Conservation (phyloP, 1,140 invertebrate species). For the Camponotus floridanus region DNA sequence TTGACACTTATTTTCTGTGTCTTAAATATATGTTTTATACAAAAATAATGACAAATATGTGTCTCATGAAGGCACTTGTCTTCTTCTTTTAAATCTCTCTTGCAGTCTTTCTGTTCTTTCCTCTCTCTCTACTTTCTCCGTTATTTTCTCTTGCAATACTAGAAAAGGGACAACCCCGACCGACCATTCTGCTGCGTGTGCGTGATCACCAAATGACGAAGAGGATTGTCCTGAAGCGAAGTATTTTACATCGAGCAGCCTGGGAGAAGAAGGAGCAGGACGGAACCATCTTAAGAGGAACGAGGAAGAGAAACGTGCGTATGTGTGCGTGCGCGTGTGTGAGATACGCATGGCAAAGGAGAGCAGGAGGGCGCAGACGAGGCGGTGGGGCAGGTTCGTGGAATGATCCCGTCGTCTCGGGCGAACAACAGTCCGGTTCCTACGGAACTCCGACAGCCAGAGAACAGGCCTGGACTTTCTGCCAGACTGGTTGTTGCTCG, state of each 20-base stretch:
- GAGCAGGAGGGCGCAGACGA: conserved; percentile 9
- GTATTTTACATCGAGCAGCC: not conserved
- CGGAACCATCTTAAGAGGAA: not conserved
- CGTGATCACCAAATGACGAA: conserved; percentile 36
- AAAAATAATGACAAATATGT: not conserved
- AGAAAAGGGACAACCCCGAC: not conserved
- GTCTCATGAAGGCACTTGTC: not conserved
- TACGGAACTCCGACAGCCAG: conserved; percentile 76
- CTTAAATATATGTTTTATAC: too few relatives aligned
- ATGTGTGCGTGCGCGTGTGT: too few relatives aligned
- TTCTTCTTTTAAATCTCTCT: not conserved
- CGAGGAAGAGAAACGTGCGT: not conserved
- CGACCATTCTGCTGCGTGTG: conserved; percentile 12
- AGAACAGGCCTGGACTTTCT: conserved; percentile 55
- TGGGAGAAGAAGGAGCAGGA: not conserved
- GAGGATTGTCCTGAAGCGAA: conserved; percentile 10
- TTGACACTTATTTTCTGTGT: too few relatives aligned
- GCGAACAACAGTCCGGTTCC: conserved; percentile 81
- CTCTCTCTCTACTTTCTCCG: too few relatives aligned
- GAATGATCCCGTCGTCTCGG: conserved; percentile 79
- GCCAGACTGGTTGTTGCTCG: conserved; percentile 65
- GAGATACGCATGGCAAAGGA: conserved; percentile 1
- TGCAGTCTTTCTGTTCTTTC: not conserved
- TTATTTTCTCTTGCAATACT: conserved; percentile 2
- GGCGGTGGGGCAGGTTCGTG: conserved; percentile 75